Percentiles rank a stretch among this genome's conserved stretches.
Conservation (phyloP, 2,888 invertebrate genomes). For the Ptychoptera contaminata region DNA sequence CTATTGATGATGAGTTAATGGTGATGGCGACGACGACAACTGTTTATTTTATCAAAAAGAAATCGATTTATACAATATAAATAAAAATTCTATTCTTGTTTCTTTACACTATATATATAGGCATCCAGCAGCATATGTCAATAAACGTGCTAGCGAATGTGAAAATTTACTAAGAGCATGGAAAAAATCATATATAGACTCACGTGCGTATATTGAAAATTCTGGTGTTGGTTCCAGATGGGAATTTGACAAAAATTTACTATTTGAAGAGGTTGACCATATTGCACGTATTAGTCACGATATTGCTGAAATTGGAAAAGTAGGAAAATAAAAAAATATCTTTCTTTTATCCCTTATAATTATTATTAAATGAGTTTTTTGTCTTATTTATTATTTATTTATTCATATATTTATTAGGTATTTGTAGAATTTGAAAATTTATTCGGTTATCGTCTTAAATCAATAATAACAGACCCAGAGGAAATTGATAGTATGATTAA, state of each 20-base stretch:
- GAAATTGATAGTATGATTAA: slow-evolving; percentile 66
- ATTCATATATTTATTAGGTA: slow-evolving; percentile 18
- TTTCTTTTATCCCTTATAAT: slow-evolving; percentile 1
- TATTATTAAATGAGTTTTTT: background rate
- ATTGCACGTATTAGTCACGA: slow-evolving; percentile 66
- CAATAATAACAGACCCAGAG: slow-evolving; percentile 73
- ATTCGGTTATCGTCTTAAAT: slow-evolving; percentile 72
- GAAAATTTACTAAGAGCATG: slow-evolving; percentile 26
- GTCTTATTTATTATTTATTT: no score
- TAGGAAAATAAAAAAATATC: slow-evolving; percentile 18
- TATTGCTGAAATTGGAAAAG: slow-evolving; percentile 61
- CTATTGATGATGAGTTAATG: background rate
- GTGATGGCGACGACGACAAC: no score
- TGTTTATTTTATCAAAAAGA: background rate
- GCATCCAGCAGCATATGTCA: slow-evolving; percentile 20
- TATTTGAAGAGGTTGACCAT: slow-evolving; percentile 77
- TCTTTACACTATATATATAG: slow-evolving; percentile 16
- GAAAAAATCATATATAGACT: slow-evolving; percentile 53
- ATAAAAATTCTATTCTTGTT: slow-evolving; percentile 3
- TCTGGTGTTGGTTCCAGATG: slow-evolving; percentile 75
- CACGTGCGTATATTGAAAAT: slow-evolving; percentile 67
- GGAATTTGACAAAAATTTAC: slow-evolving; percentile 73
- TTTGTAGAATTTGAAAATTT: slow-evolving; percentile 79
- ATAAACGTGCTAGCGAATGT: slow-evolving; percentile 25
- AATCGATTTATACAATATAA: background rate